Base-by-base conservation (phyloP, 2,797 vertebrate species). In the Rhinella marina region DNA sequence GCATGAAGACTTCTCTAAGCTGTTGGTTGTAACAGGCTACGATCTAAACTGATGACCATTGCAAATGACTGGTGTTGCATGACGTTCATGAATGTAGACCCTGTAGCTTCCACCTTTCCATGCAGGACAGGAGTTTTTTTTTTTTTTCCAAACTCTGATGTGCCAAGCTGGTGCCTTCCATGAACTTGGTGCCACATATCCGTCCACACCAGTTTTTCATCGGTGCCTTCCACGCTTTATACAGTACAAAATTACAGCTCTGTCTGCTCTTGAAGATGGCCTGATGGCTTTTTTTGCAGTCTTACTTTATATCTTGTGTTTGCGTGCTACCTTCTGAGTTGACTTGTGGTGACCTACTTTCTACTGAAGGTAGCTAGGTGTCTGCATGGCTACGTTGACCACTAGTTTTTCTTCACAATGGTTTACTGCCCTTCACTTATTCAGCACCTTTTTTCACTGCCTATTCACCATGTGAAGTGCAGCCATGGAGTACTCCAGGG, bases 131-230 rank as follows among this genome's bases (percentile, higher is more conserved):
- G 10, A 52, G 0, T 52, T 50, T 2, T 61, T 21, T 17, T 23
- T 81, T 14, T 81, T 66, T 56, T 77, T 59, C 11, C 7, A 5
- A 59, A 29, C 84, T 54, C 27, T n/a, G 52, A 81, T 78, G 88
- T 89, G 88, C 88, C 88, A 86, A 86, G 59, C 50, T 77, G 21
- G 70, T 82, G 48, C 70, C 68, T 80, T 32, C 48, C 27, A 32
- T 48, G 27, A 85, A 85, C 73, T 62, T 79, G 70, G 72, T 64
- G 54, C 70, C 52, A 81, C 66, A 81, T 76, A 27, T 56, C 52
- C 50, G 25, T 66, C 41, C 14, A 66, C 62, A 64, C 41, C 21
- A 64, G 25, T 81, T 61, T 80, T 61, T 23, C 78, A 84, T 72
- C 29, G 32, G 86, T 87, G 86, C 86, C 79, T 87, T 87, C 52